phyloP scores from a whole-genome alignment of 2,888 invertebrate genomes.

The Palloptera scutellata region DNA sequence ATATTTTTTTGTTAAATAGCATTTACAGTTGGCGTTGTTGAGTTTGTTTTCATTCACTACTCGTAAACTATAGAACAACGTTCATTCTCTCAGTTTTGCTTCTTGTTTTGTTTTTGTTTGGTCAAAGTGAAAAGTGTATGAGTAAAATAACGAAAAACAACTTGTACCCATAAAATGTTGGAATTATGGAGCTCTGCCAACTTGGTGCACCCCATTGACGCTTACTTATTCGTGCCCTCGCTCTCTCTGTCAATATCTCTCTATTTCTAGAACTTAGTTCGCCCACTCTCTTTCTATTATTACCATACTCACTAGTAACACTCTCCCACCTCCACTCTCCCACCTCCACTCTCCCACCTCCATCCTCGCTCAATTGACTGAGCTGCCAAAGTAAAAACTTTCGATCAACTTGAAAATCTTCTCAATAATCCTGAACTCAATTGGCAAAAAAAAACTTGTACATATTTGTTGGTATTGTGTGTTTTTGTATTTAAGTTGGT shows the following conservation, averaged over 20 bases:
- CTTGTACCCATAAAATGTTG: neutral
- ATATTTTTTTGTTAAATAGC: no score
- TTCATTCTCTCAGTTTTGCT: neutral
- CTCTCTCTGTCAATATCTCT: no score
- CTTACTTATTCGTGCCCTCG: no score
- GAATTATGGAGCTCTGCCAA: no score
- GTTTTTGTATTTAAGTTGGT: neutral
- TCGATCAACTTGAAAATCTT: neutral
- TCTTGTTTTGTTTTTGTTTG: neutral
- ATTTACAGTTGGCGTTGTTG: no score
- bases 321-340: no score
- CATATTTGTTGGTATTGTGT: neutral
- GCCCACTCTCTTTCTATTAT: no score
- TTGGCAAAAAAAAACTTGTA: neutral
- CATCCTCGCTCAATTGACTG: no score
- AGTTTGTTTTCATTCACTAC: neutral
- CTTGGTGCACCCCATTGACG: no score
- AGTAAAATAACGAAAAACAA: neutral
- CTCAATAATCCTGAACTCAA: neutral
- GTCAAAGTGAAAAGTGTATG: slow-evolving; percentile 2
- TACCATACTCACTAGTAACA: no score
- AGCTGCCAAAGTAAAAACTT: neutral
- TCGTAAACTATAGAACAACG: neutral
- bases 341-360: no score
- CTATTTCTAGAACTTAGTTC: no score